Percentiles rank a stretch among this genome's conserved stretches.
Conservation (phyloP, 2,888 invertebrate genomes). For the Eupithecia subumbrata region DNA sequence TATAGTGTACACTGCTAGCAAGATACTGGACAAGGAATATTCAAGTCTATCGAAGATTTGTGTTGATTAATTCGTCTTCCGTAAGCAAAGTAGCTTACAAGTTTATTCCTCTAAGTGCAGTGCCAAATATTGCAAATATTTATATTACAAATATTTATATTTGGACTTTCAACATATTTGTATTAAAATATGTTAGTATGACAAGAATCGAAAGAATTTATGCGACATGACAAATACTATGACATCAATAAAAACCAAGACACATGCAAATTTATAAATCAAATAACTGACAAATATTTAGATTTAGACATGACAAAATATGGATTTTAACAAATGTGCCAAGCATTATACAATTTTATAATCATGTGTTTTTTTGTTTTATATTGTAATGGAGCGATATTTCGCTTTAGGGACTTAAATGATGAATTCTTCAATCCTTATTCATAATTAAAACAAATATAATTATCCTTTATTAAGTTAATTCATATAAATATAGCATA, state of each 20-base stretch:
- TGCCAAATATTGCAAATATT: neutral
- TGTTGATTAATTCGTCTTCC: neutral
- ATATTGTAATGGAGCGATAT: neutral
- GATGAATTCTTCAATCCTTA: conserved; percentile 14
- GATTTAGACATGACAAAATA: neutral
- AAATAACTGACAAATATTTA: conserved; percentile 19
- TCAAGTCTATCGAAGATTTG: neutral
- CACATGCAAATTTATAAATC: neutral
- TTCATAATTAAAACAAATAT: neutral
- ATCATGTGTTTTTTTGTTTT: conserved; percentile 10
- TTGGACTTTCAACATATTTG: neutral
- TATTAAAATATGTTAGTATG: conserved; percentile 5
- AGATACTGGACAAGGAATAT: neutral
- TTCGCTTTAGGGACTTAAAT: neutral
- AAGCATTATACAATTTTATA: conserved; percentile 19
- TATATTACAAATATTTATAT: neutral
- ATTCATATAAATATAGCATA: neutral
- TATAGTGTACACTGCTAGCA: neutral
- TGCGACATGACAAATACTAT: conserved; percentile 8
- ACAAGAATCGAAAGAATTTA: conserved; percentile 13
- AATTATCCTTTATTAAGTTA: neutral
- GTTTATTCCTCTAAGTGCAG: neutral
- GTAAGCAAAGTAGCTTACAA: neutral
- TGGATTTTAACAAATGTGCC: neutral
- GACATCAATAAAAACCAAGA: neutral